These are phyloP conservation scores for Tetropium fuscum DNA, from an alignment of 2,888 invertebrate species.

Conservation along the genomic window DNA sequence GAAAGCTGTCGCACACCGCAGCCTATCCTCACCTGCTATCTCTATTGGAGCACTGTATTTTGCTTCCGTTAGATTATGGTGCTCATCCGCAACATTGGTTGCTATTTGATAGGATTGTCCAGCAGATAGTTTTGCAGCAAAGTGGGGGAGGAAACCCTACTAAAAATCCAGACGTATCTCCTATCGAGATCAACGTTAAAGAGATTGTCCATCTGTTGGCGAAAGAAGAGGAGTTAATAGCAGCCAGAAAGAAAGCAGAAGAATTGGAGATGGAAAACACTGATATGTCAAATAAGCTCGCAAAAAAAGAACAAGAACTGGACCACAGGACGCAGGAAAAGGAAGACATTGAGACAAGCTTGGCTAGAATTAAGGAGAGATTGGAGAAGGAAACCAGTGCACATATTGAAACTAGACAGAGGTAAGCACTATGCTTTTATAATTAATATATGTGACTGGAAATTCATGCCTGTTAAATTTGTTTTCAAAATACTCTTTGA, in stretches of 20 bases:
- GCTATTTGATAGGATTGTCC: constrained; percentile 90
- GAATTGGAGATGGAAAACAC: constrained; percentile 90
- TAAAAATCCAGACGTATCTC: constrained; percentile 87
- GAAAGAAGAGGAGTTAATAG: constrained; percentile 92
- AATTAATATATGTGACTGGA: no score
- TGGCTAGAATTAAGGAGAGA: constrained; percentile 84
- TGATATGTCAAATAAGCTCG: constrained; percentile 86
- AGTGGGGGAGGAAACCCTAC: constrained; percentile 40
- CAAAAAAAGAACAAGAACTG: constrained; percentile 93
- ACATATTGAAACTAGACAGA: constrained; percentile 87
- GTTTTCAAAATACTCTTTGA: not conserved
- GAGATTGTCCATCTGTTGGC: constrained; percentile 91
- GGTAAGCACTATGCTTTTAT: constrained; percentile 23
- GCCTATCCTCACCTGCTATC: constrained; percentile 95
- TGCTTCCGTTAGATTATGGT: constrained; percentile 88
- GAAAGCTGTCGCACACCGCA: constrained; percentile 91
- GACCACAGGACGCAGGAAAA: constrained; percentile 92
- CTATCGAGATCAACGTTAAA: constrained; percentile 90
- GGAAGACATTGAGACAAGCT: constrained; percentile 89
- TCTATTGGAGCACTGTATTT: constrained; percentile 87
- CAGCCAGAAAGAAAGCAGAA: constrained; percentile 87
- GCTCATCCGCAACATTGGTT: constrained; percentile 94
- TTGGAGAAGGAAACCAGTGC: constrained; percentile 90
- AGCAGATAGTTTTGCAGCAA: constrained; percentile 92
- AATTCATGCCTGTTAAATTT: not conserved